These are phyloP conservation scores for Globodera ellingtonae DNA, from an alignment of 1,140 invertebrate genomes.

Conservation along the genomic window DNA sequence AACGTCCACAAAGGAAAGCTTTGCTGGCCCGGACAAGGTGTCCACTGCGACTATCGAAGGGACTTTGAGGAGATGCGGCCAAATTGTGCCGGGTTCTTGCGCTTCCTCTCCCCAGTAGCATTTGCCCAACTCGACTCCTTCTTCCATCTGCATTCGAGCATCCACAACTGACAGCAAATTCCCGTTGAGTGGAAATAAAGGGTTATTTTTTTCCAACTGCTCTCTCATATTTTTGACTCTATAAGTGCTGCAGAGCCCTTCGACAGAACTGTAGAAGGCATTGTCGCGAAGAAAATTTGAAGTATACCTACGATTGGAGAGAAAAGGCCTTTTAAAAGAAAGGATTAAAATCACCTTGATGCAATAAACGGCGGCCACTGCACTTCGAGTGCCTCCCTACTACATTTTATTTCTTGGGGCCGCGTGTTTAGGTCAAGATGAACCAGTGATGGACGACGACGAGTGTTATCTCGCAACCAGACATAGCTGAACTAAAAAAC, in stretches of 20 bases:
- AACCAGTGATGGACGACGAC: slow-evolving; percentile 36
- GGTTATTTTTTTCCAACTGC: background rate
- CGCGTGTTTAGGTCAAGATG: slow-evolving; percentile 43
- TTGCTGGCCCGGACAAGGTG: slow-evolving; percentile 30
- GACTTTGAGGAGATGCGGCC: slow-evolving; percentile 41
- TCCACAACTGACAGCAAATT: slow-evolving; percentile 14
- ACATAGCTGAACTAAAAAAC: slow-evolving; percentile 37
- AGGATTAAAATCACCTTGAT: slow-evolving; percentile 15
- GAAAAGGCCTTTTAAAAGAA: background rate
- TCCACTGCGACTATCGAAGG: slow-evolving; percentile 37
- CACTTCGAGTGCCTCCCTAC: slow-evolving; percentile 33
- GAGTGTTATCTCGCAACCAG: slow-evolving; percentile 42
- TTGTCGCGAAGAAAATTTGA: slow-evolving; percentile 44
- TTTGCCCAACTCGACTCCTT: slow-evolving; percentile 22
- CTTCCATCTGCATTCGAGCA: slow-evolving; percentile 10
- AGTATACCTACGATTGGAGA: slow-evolving; percentile 32
- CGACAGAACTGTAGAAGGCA: slow-evolving; percentile 13
- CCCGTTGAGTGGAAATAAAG: slow-evolving; percentile 14
- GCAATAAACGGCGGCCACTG: slow-evolving; percentile 41
- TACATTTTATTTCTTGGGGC: slow-evolving; percentile 36
- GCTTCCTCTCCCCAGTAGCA: slow-evolving; percentile 36
- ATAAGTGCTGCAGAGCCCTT: background rate
- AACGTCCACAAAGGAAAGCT: slow-evolving; percentile 40
- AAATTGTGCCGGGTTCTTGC: slow-evolving; percentile 44
- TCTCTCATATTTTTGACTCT: background rate